phyloP scores from a whole-genome alignment of 2,888 invertebrate genomes.

The Copidosoma aretas region DNA sequence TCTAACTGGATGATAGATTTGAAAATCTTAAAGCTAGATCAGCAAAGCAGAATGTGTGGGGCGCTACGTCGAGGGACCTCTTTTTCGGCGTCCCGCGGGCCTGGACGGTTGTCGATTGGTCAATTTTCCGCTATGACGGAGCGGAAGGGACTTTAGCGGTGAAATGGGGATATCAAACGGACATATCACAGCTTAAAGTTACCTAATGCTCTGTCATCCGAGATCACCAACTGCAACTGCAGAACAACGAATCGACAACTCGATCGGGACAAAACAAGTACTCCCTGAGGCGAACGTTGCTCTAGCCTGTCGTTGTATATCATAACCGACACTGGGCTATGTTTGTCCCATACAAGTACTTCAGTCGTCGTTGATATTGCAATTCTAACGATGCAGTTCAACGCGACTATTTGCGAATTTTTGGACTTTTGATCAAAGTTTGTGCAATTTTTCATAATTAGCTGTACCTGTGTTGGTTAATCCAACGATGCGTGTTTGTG shows the following conservation, averaged over 20 bases:
- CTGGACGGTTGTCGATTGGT: too few species aligned
- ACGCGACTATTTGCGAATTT: neutral
- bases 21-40: constrained; percentile 63
- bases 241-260: neutral
- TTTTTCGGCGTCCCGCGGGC: neutral
- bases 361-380: constrained; percentile 15
- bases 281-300: constrained; percentile 54
- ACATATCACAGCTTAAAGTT: constrained; percentile 63
- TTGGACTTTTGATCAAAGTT: too few species aligned
- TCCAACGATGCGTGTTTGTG: too few species aligned
- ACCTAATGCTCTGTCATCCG: constrained; percentile 50
- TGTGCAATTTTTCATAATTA: too few species aligned
- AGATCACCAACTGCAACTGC: constrained; percentile 36
- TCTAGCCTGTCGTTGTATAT: constrained; percentile 49
- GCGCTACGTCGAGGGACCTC: constrained; percentile 45
- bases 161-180: constrained; percentile 51
- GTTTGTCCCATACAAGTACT: constrained; percentile 50
- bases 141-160: constrained; percentile 59
- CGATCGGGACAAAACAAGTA: constrained; percentile 43
- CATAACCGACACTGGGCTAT: constrained; percentile 58
- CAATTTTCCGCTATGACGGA: too few species aligned
- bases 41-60: constrained; percentile 56
- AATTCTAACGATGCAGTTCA: constrained; percentile 4
- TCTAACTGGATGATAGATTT: constrained; percentile 63
- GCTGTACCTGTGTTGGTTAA: too few species aligned